Conservation (phyloP, 2,797 vertebrate species). For the Pangasius macronema region DNA sequence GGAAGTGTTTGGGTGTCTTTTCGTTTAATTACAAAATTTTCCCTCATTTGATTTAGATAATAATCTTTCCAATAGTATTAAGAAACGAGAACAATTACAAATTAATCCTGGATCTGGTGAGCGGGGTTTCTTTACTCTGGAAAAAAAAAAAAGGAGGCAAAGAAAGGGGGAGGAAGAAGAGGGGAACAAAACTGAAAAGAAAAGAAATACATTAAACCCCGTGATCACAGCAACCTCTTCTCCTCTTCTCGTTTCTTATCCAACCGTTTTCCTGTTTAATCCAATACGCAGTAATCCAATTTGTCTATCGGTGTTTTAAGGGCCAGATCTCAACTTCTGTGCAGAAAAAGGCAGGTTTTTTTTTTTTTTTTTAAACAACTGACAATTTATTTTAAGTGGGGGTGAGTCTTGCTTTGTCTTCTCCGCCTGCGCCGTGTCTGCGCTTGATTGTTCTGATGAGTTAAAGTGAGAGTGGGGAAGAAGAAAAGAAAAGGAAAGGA, state of each 20-base stretch:
- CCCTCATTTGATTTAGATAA: slow-evolving; percentile 57
- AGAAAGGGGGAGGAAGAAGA: slow-evolving; percentile 45
- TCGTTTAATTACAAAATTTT: slow-evolving; percentile 57
- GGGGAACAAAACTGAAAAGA: slow-evolving; percentile 64
- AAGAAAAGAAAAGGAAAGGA: slow-evolving; percentile 77
- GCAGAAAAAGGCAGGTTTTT: slow-evolving; percentile 69
- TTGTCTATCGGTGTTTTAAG: slow-evolving; percentile 96
- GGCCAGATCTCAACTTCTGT: slow-evolving; percentile 75
- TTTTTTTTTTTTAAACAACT: slow-evolving; percentile 73
- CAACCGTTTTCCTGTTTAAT: slow-evolving; percentile 94
- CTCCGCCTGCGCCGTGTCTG: slow-evolving; percentile 42
- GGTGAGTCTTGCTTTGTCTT: slow-evolving; percentile 76
- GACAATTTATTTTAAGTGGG: slow-evolving; percentile 88
- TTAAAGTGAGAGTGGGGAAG: slow-evolving; percentile 33
- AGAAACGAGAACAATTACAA: slow-evolving; percentile 84
- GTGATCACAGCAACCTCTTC: slow-evolving; percentile 90
- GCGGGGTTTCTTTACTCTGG: slow-evolving; percentile 76
- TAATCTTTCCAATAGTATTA: slow-evolving; percentile 58
- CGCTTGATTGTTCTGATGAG: slow-evolving; percentile 72
- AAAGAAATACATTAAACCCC: slow-evolving; percentile 87
- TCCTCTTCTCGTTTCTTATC: slow-evolving; percentile 93
- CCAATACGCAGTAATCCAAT: slow-evolving; percentile 99
- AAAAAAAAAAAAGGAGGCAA: slow-evolving; percentile 43
- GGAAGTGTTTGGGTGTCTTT: slow-evolving; percentile 52
- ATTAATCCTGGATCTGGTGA: slow-evolving; percentile 86